Evolutionary conservation across 2,113 vertebrate species (phyloP).

Genomic region (Anguilla japonica): DNA sequence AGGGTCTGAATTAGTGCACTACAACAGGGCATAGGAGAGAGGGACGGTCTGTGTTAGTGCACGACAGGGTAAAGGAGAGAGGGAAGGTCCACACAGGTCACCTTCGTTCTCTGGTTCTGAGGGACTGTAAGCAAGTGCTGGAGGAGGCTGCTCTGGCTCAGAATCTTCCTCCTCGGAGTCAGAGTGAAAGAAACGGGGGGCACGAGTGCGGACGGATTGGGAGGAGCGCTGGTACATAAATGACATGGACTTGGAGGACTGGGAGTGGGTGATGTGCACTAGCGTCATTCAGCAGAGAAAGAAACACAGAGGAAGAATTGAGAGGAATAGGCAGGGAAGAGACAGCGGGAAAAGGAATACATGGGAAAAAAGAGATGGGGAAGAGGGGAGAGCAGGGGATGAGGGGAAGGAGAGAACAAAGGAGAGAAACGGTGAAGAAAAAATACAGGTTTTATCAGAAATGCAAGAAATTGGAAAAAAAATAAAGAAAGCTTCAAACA

Average conservation of each 20-base stretch:
- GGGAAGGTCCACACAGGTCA: slow-evolving; percentile 70
- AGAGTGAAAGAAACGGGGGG: slow-evolving; percentile 75
- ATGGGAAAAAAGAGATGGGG: slow-evolving; percentile 25
- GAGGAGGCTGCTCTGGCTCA: slow-evolving; percentile 41
- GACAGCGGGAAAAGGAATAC: slow-evolving; percentile 21
- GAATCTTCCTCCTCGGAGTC: slow-evolving; percentile 75
- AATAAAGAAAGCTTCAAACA: neutral
- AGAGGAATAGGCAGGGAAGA: neutral
- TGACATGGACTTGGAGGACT: slow-evolving; percentile 91
- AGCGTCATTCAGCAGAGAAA: slow-evolving; percentile 50
- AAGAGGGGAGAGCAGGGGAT: slow-evolving; percentile 50
- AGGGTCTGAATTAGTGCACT: no score
- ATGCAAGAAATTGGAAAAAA: neutral
- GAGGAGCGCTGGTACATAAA: slow-evolving; percentile 94
- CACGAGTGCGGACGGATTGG: slow-evolving; percentile 80
- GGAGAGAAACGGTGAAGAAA: slow-evolving; percentile 36
- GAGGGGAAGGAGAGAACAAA: slow-evolving; percentile 55
- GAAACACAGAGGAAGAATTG: neutral
- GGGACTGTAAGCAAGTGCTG: slow-evolving; percentile 71
- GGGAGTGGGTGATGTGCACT: slow-evolving; percentile 94
- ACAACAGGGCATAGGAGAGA: no score
- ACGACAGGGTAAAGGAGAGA: neutral
- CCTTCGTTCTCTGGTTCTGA: slow-evolving; percentile 81
- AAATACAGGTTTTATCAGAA: neutral
- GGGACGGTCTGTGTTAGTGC: no score